Evolutionary conservation across 2,888 invertebrate genomes (phyloP).

Genomic region (Ormyrus nitidulus): DNA sequence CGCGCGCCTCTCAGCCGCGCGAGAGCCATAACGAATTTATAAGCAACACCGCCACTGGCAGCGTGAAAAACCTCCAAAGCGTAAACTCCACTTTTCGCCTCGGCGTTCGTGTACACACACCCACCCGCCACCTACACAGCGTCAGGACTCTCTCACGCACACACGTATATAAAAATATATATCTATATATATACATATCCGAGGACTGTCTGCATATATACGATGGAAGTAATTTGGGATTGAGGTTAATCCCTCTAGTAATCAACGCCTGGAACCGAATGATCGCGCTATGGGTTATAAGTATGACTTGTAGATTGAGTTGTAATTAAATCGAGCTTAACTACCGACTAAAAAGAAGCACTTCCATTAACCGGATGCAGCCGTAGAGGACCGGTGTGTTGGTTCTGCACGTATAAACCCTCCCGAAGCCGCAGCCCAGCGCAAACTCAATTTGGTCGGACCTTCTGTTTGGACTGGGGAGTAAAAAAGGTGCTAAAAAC

Average conservation of each 20-base stretch:
- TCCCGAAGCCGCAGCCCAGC: no score
- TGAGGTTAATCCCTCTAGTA: slow-evolving; percentile 57
- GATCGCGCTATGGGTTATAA: slow-evolving; percentile 48
- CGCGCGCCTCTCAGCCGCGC: slow-evolving; percentile 24
- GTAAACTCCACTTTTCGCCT: slow-evolving; percentile 42
- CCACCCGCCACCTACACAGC: not conserved
- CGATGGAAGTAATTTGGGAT: slow-evolving; percentile 57
- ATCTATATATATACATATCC: not conserved
- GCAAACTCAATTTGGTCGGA: not conserved
- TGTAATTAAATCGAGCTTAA: slow-evolving; percentile 57
- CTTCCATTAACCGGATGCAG: slow-evolving; percentile 37
- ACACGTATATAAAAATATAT: not conserved
- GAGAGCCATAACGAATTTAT: slow-evolving; percentile 52
- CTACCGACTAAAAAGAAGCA: slow-evolving; percentile 45
- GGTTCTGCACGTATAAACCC: not conserved
- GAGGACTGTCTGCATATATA: not conserved
- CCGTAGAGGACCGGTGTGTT: not conserved
- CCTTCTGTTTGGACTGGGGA: not conserved
- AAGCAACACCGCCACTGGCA: slow-evolving; percentile 4
- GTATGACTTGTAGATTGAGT: slow-evolving; percentile 56
- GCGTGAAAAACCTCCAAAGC: slow-evolving; percentile 49
- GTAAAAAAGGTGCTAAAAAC: not conserved
- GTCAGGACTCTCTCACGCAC: not conserved
- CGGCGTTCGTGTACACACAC: not conserved
- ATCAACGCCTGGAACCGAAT: slow-evolving; percentile 55